These are phyloP conservation scores for Caenorhabditis afra DNA, from an alignment of 2,888 invertebrate species.

Conservation along the genomic window DNA sequence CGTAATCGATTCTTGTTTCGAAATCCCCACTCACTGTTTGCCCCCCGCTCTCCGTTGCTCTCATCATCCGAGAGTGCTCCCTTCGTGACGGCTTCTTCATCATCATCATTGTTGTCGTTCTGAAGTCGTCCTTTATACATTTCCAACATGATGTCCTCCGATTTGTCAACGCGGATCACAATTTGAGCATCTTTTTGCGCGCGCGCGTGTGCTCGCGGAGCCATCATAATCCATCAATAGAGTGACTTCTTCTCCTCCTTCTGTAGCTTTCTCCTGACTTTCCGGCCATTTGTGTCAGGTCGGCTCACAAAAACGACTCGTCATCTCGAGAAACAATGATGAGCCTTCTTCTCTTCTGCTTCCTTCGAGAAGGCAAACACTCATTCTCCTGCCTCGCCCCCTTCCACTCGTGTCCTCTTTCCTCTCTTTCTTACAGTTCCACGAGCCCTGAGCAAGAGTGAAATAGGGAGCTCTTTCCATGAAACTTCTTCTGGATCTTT, in stretches of 20 bases:
- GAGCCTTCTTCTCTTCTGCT: constrained; percentile 10
- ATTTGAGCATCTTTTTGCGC: constrained; percentile 38
- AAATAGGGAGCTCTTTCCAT: too few relatives aligned
- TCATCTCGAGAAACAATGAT: constrained; percentile 42
- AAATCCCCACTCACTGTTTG: constrained; percentile 35
- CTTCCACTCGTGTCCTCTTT: constrained; percentile 7
- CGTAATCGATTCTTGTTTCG: constrained; percentile 51
- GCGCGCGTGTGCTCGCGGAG: constrained; percentile 5
- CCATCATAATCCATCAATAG: constrained; percentile 55
- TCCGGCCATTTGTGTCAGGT: constrained; percentile 48
- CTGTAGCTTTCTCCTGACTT: neutral
- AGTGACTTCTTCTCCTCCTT: constrained; percentile 12
- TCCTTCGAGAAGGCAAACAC: constrained; percentile 30
- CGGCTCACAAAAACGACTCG: constrained; percentile 52
- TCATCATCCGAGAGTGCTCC: neutral
- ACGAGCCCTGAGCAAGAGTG: too few relatives aligned
- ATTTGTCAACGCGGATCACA: constrained; percentile 46
- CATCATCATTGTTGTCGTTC: neutral
- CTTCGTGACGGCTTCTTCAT: constrained; percentile 6
- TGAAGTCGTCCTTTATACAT: neutral
- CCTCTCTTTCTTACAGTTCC: constrained; percentile 26
- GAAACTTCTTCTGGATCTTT: too few relatives aligned
- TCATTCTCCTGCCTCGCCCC: constrained; percentile 4
- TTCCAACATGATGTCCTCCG: constrained; percentile 6
- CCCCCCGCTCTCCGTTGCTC: neutral